These are phyloP conservation scores for Agrilus biguttatus DNA, from an alignment of 2,888 invertebrate genomes.

Conservation along the genomic window DNA sequence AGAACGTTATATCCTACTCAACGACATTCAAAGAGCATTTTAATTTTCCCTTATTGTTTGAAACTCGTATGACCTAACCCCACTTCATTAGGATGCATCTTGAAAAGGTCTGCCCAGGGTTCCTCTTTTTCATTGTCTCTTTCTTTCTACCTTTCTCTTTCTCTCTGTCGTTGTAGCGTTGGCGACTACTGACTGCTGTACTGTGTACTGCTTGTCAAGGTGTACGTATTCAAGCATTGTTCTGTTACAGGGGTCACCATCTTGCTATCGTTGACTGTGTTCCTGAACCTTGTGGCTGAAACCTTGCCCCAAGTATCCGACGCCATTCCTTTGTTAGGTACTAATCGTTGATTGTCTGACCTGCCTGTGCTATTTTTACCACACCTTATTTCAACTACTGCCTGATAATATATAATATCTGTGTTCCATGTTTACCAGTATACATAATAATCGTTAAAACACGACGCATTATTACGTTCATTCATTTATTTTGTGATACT, in stretches of 20 bases:
- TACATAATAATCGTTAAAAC: constrained; percentile 8
- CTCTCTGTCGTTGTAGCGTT: too few species aligned
- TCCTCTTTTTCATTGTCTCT: too few species aligned
- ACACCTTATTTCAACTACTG: constrained; percentile 30
- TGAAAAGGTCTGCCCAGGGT: too few species aligned
- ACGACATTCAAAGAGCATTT: too few species aligned
- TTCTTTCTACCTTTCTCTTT: too few species aligned
- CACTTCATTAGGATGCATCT: too few species aligned
- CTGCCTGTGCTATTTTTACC: constrained; percentile 31
- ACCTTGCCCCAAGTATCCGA: constrained; percentile 99
- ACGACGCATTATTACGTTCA: background rate
- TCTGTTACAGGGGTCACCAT: constrained; percentile 95
- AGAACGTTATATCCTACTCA: too few species aligned
- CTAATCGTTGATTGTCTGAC: constrained; percentile 36
- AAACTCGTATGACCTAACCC: too few species aligned
- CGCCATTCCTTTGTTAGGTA: constrained; percentile 99
- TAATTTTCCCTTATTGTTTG: too few species aligned
- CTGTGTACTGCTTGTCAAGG: constrained; percentile 17
- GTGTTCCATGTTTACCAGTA: constrained; percentile 23
- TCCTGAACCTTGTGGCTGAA: constrained; percentile 99
- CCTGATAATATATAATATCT: constrained; percentile 30
- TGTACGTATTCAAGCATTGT: constrained; percentile 40
- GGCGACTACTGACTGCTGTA: background rate
- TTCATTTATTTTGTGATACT: background rate
- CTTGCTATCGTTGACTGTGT: constrained; percentile 98